phyloP scores from a whole-genome alignment of 2,797 vertebrate genomes.

The Coranthus polyacanthus region DNA sequence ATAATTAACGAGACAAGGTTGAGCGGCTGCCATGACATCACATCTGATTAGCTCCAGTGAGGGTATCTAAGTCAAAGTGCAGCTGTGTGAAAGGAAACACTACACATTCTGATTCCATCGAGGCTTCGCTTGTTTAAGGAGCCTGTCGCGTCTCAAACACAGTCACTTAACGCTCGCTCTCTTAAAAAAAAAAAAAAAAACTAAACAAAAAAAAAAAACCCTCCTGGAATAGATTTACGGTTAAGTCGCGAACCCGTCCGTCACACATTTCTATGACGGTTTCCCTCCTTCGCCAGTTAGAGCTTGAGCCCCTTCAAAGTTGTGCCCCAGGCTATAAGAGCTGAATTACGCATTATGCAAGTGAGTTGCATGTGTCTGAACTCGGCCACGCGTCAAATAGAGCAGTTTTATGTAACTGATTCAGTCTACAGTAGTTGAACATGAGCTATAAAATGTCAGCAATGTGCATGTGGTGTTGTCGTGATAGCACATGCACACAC shows the following conservation, averaged over 20 bases:
- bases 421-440: neutral
- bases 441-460: too few species aligned
- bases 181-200: neutral
- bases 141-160: constrained; percentile 2
- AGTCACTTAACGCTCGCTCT: constrained; percentile 16
- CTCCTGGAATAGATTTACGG: neutral
- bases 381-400: neutral
- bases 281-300: constrained; percentile 3
- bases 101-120: constrained; percentile 32
- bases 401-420: neutral
- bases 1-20: constrained; percentile 63
- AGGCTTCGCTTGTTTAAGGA: constrained; percentile 24
- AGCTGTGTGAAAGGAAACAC: constrained; percentile 12
- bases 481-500: too few species aligned
- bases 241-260: constrained; percentile 2
- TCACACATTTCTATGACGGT: neutral
- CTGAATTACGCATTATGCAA: neutral
- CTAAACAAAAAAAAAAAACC: too few species aligned
- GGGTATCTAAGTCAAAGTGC: constrained; percentile 36
- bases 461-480: too few species aligned
- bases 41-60: constrained; percentile 43
- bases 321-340: constrained; percentile 8
- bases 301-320: constrained; percentile 15
- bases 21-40: constrained; percentile 51
- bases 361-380: constrained; percentile 4